A percentile compares a stretch with the other conserved stretches of the same genome.
Conservation (phyloP, 1,140 invertebrate genomes). For the Sipha flava region DNA sequence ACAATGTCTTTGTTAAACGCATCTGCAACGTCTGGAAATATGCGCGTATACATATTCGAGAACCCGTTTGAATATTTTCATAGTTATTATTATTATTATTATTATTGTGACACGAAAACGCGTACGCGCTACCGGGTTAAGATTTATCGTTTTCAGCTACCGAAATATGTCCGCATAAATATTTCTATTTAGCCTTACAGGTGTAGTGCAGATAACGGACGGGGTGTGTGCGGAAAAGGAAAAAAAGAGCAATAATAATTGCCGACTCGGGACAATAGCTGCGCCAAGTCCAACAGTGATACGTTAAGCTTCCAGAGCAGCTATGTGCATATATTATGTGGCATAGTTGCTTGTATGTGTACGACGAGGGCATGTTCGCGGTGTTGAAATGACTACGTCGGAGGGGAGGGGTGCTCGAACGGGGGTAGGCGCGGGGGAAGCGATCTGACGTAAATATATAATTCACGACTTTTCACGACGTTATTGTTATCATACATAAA, state of each 20-base stretch:
- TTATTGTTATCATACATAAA: constrained; percentile 14
- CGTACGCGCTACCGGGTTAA: neutral
- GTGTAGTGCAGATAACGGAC: no score
- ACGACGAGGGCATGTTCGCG: neutral
- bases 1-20: constrained; percentile 5
- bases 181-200: constrained; percentile 1
- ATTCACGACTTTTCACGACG: constrained; percentile 29
- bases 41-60: neutral
- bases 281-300: neutral
- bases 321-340: neutral
- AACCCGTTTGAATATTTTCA: constrained; percentile 18
- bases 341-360: neutral
- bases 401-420: neutral
- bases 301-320: neutral
- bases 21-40: neutral
- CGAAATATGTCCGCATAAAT: neutral
- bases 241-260: neutral
- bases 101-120: neutral
- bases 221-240: no score
- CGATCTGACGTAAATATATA: constrained; percentile 27
- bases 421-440: neutral
- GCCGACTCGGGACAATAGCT: neutral
- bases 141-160: constrained; percentile 27
- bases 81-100: neutral
- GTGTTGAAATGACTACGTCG: neutral